These are phyloP conservation scores for Enteromius fasciolatus DNA, from an alignment of 2,797 vertebrate genomes.

Conservation along the genomic window DNA sequence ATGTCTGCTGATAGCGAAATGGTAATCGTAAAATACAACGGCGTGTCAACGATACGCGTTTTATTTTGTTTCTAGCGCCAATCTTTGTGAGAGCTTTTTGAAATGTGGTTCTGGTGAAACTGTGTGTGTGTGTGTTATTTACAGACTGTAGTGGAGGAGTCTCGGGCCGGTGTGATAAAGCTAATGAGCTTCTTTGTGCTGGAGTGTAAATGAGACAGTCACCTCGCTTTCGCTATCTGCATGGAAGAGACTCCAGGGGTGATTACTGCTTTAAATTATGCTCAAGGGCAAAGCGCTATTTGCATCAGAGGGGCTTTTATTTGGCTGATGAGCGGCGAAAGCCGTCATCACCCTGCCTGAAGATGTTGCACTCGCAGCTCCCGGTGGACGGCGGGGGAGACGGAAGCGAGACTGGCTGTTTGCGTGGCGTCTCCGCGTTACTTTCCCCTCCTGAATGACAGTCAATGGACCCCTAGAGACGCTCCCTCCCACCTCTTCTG, in stretches of 20 bases:
- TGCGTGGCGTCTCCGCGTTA: slow-evolving; percentile 43
- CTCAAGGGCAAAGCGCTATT: slow-evolving; percentile 99
- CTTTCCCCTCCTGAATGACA: slow-evolving; percentile 74
- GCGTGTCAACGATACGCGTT: slow-evolving; percentile 29
- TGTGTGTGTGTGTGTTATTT: slow-evolving; percentile 76
- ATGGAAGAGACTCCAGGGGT: slow-evolving; percentile 82
- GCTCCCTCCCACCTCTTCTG: slow-evolving; percentile 61
- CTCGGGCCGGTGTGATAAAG: slow-evolving; percentile 91
- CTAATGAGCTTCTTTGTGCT: slow-evolving; percentile 98
- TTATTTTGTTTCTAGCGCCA: slow-evolving; percentile 37
- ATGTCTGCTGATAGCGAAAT: slow-evolving; percentile 84
- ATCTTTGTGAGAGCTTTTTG: slow-evolving; percentile 16
- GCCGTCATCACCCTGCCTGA: slow-evolving; percentile 59
- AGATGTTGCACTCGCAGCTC: slow-evolving; percentile 55
- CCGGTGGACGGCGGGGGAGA: slow-evolving; percentile 53
- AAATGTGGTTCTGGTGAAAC: slow-evolving; percentile 5
- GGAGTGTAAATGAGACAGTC: slow-evolving; percentile 96
- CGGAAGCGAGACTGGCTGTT: slow-evolving; percentile 40
- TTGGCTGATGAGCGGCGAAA: slow-evolving; percentile 57
- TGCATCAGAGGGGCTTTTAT: slow-evolving; percentile 85
- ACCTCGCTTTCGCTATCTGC: slow-evolving; percentile 70
- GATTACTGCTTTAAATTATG: slow-evolving; percentile 99
- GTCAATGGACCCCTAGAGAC: slow-evolving; percentile 89
- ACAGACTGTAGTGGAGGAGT: slow-evolving; percentile 85
- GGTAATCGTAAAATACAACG: slow-evolving; percentile 79